Evolutionary conservation across 1,140 invertebrate genomes (phyloP), one percentile per base, ranked within the genome.

Genomic region (Acromyrmex echinatior): DNA sequence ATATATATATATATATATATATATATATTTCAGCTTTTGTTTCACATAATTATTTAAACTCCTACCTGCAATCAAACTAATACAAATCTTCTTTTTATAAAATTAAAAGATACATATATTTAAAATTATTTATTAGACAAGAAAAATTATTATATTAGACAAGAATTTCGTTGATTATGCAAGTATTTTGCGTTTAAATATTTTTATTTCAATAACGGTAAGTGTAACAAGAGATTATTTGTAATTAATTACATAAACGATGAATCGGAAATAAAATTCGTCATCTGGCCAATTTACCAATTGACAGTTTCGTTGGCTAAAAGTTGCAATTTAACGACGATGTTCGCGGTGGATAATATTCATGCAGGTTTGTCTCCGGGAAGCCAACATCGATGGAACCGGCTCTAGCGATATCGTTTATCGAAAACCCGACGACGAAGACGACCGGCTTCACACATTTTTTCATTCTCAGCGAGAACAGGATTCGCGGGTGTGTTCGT

Each of bases 331-430:
- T 68, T 68, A 66, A 25, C 28, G 18, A 3, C 16, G 62, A 56
- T 3, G 21, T 39, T 51, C 5, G 62, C 10, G 60, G 16, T 39
- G 49, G 78, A 80, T 80, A 56, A 80, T 66, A 53, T 56, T 39
- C 39, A 49, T 39, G 25, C 56, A 49, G 25, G 5, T 63, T 65
- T 68, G 31, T 80, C 78, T n/a, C 21, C 66, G 18, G 25, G 45
- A 68, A 51, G 18, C 12, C 63, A n/a, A 56, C 39, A 21, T 68
- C 25, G 12, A 31, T 21, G 63, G 53, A 80, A 80, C 49, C 78
- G 63, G 62, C 78, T 65, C 39, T 21, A 60, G 18, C 18, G 60
- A 78, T 78, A 63, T 78, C 45, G 35, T n/a, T 16, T 35, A 65
- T 45, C 70, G 28, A 78, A 78, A 65, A 63, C 74, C 2, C 39